Conservation (phyloP, 2,113 vertebrate species). For the Channa argus region DNA sequence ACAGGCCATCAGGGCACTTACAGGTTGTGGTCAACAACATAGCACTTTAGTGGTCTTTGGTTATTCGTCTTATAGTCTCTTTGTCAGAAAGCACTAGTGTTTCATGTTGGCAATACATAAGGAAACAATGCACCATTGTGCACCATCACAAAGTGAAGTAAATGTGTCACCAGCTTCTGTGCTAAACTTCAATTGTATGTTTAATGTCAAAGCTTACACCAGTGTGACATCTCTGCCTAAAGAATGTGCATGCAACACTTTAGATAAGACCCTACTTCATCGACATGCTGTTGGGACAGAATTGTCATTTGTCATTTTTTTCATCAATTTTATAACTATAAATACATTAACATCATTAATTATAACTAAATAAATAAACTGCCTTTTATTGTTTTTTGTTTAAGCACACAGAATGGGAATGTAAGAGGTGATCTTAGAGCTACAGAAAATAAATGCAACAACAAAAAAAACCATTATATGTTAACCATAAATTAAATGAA, state of each 20-base stretch:
- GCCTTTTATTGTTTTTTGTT: no score
- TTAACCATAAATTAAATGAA: background rate
- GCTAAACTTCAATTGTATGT: background rate
- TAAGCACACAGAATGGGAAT: no score
- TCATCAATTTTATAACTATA: no score
- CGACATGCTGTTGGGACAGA: background rate
- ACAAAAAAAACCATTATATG: background rate
- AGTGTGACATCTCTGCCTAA: no score
- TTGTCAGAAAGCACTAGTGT: constrained; percentile 1
- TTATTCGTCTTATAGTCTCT: background rate
- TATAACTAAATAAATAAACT: no score
- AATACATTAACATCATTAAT: no score
- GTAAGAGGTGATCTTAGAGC: no score
- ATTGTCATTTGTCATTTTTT: background rate
- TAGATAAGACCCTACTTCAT: background rate
- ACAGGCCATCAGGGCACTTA: background rate
- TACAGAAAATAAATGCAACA: background rate
- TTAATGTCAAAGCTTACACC: no score
- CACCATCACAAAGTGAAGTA: background rate
- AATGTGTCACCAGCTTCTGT: constrained; percentile 3
- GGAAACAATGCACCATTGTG: background rate
- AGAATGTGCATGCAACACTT: no score
- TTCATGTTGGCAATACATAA: background rate
- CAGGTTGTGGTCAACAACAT: background rate
- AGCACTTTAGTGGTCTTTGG: constrained; percentile 10